Conservation (phyloP, 2,797 vertebrate genomes). For the Chelmon rostratus region DNA sequence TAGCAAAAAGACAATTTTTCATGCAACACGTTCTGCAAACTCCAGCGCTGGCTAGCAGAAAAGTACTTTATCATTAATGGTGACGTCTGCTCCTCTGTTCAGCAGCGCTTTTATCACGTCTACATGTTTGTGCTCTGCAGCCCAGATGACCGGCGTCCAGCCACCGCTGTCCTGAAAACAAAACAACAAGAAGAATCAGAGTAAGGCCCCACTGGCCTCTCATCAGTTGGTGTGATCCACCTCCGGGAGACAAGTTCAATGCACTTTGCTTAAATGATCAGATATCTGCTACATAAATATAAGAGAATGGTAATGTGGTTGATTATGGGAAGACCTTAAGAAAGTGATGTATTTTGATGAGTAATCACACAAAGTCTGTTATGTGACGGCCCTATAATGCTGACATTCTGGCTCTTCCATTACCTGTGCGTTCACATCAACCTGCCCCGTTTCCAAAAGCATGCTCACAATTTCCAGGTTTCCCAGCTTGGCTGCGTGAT, state of each 20-base stretch:
- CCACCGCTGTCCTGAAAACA: conserved; percentile 91
- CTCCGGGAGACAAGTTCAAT: not conserved
- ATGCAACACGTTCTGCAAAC: not conserved
- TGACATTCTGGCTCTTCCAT: conserved; percentile 6
- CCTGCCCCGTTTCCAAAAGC: conserved; percentile 92
- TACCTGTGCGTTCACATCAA: conserved; percentile 94
- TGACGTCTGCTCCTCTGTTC: conserved; percentile 93
- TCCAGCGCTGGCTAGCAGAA: not conserved
- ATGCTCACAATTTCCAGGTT: conserved; percentile 91
- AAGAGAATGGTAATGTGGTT: not conserved
- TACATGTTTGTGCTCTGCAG: conserved; percentile 93
- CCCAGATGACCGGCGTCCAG: conserved; percentile 98
- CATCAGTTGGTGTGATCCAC: not conserved
- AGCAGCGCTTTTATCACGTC: conserved; percentile 91
- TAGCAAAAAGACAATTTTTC: too few species aligned
- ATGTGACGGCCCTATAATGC: too few species aligned
- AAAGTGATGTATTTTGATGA: not conserved
- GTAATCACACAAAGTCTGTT: not conserved
- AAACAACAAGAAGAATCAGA: conserved; percentile 1
- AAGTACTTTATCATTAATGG: conserved; percentile 91
- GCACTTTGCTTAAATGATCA: not conserved
- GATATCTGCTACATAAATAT: not conserved
- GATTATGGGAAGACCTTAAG: not conserved
- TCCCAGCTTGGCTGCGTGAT: conserved; percentile 94
- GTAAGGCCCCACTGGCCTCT: not conserved